Conservation (phyloP, 2,888 invertebrate species). For the Crossocerus cetratus region DNA sequence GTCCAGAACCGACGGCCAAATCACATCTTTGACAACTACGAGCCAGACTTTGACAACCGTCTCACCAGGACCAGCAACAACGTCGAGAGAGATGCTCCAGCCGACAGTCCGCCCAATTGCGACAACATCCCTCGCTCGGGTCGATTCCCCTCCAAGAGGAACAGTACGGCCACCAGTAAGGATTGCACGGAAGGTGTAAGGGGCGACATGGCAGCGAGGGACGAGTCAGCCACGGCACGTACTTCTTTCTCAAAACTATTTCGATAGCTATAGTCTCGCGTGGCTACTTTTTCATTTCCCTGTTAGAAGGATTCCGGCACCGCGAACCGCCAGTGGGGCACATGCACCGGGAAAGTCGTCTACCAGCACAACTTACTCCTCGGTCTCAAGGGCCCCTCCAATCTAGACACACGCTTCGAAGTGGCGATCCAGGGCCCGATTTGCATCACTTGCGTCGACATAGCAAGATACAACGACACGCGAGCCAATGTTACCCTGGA, state of each 20-base stretch:
- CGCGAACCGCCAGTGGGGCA: constrained; percentile 43
- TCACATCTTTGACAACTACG: not conserved
- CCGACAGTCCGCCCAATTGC: constrained; percentile 10
- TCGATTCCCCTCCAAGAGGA: constrained; percentile 8
- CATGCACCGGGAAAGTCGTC: constrained; percentile 49
- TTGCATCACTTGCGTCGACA: constrained; percentile 76
- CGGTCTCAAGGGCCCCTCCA: constrained; percentile 45
- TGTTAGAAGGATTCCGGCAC: constrained; percentile 10
- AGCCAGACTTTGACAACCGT: not conserved
- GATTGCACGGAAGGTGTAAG: not conserved
- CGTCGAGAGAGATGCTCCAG: constrained; percentile 10
- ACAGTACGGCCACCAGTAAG: not conserved
- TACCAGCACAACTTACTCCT: constrained; percentile 63
- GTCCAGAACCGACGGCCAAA: not conserved
- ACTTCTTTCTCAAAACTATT: no score
- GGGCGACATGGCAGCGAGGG: not conserved
- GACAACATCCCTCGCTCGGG: constrained; percentile 14
- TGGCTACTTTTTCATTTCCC: not conserved
- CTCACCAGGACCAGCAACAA: constrained; percentile 3
- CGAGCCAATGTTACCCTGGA: constrained; percentile 68
- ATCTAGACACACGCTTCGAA: constrained; percentile 63
- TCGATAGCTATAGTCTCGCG: no score
- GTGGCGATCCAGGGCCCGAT: constrained; percentile 74
- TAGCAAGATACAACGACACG: constrained; percentile 71
- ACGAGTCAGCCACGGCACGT: not conserved